phyloP scores from a whole-genome alignment of 2,888 invertebrate species.

The Micoletzkya japonica region DNA sequence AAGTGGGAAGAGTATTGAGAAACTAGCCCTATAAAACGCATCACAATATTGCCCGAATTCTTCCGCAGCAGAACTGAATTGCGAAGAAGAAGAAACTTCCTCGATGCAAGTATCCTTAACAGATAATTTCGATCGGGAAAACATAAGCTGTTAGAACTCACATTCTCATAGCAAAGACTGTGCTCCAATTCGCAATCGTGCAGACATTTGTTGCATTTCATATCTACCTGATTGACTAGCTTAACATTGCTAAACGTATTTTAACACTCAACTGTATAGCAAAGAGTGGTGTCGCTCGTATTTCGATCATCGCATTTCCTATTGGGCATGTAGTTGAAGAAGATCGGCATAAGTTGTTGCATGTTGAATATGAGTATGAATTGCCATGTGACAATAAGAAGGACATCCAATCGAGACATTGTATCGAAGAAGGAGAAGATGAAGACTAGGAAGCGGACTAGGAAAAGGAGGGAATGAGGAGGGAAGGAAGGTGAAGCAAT shows the following conservation, averaged over 20 bases:
- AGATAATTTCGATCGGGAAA: background rate
- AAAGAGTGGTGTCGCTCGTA: background rate
- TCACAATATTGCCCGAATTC: conserved; percentile 15
- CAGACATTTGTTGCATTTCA: conserved; percentile 6
- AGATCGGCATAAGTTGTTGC: conserved; percentile 48
- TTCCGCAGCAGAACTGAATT: conserved; percentile 1
- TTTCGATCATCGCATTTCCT: conserved; percentile 35
- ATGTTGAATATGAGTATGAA: conserved; percentile 49
- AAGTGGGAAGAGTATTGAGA: background rate
- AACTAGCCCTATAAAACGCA: background rate
- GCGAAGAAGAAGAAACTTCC: background rate
- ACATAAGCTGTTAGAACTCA: background rate
- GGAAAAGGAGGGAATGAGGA: no score
- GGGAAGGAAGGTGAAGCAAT: no score
- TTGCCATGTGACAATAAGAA: conserved; percentile 43
- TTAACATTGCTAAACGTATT: background rate
- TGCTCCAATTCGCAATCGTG: background rate
- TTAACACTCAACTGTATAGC: background rate
- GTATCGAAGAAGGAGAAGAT: background rate
- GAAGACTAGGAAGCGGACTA: no score
- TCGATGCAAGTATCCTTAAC: background rate
- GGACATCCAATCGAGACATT: conserved; percentile 39
- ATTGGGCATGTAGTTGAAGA: conserved; percentile 48
- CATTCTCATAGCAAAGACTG: conserved; percentile 4
- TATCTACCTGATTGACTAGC: background rate